A percentile compares a stretch with the other conserved stretches of the same genome.
Conservation (phyloP, 2,797 vertebrate species). For the Oryzias dopingdopingensis region DNA sequence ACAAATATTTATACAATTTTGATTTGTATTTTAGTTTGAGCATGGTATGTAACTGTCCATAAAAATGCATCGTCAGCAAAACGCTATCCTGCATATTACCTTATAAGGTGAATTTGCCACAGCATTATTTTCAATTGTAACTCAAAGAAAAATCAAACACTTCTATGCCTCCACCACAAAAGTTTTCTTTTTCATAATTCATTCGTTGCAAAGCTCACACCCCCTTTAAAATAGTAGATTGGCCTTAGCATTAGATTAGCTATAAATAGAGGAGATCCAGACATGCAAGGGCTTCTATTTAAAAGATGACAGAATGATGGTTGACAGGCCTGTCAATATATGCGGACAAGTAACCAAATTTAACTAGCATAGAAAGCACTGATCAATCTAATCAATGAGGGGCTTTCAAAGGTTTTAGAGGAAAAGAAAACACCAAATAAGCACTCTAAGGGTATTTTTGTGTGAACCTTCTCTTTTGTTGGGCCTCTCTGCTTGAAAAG, state of each 20-base stretch:
- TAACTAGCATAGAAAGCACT: neutral
- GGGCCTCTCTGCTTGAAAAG: neutral
- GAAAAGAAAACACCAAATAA: neutral
- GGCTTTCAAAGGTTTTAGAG: neutral
- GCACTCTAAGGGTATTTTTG: neutral
- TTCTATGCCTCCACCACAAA: too few relatives aligned
- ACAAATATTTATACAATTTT: too few relatives aligned
- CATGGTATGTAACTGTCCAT: too few relatives aligned
- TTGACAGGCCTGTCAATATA: constrained; percentile 35
- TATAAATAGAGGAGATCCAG: constrained; percentile 46
- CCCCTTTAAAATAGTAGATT: constrained; percentile 50
- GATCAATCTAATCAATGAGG: neutral
- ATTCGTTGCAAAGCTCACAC: constrained; percentile 4
- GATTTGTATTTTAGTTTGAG: too few relatives aligned
- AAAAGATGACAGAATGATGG: constrained; percentile 44
- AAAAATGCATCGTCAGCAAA: too few relatives aligned
- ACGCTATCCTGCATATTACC: too few relatives aligned
- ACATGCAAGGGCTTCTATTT: constrained; percentile 49
- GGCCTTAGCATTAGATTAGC: constrained; percentile 40
- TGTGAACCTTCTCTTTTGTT: neutral
- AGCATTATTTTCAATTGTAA: too few relatives aligned
- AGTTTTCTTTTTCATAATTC: too few relatives aligned
- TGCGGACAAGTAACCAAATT: constrained; percentile 15
- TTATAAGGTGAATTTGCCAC: too few relatives aligned
- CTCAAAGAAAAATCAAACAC: too few relatives aligned